Base-by-base conservation (phyloP, 2,113 vertebrate genomes). In the Erpornis zantholeuca region DNA sequence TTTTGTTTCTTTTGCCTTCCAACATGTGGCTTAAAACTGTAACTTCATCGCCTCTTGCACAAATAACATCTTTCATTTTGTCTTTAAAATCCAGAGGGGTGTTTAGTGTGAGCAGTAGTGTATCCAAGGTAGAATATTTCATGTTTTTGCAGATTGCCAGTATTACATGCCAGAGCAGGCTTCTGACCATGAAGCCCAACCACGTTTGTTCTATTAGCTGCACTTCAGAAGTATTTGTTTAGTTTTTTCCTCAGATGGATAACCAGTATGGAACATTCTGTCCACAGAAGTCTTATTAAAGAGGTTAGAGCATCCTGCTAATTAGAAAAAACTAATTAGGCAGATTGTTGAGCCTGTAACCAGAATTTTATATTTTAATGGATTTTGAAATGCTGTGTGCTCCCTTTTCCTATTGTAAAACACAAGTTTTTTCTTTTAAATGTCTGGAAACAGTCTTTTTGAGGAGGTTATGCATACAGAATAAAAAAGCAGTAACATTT, bases 251-350 rank as follows among this genome's bases (percentile, higher is more conserved):
- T 98, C 79, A 96, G 68, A 96, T 97, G 92, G 89, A 85, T 97
- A 96, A 96, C 96, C 96, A 97, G 73, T 96, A 91, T 95, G 94
- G 96, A 97, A 96, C 93, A 94, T 97, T 98, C 82, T 97, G 95
- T 96, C 91, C 86, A 97, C 87, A 97, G 93, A 97, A 97, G 96
- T 95, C 69, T 95, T 96, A 96, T 97, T 94, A 96, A 82, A 97
- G 95, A 83, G 96, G 91, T 94, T 97, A 95, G 92, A 96, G 94
- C 95, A 90, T 93, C 94, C 68, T 97, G 82, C 94, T 97, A 95
- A 97, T 96, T 97, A 96, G 85, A 96, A 97, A 97, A 91, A 88
- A 95, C 80, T 97, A 95, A 95, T 95, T 96, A 83, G 80, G 94
- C 94, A 96, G 93, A 97, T 94, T 96, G 85, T 91, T 96, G 89